Evolutionary conservation across 30 jellyfish, hydroid and myxozoan species (phyloP).

Genomic region (Hydractinia echinata): DNA sequence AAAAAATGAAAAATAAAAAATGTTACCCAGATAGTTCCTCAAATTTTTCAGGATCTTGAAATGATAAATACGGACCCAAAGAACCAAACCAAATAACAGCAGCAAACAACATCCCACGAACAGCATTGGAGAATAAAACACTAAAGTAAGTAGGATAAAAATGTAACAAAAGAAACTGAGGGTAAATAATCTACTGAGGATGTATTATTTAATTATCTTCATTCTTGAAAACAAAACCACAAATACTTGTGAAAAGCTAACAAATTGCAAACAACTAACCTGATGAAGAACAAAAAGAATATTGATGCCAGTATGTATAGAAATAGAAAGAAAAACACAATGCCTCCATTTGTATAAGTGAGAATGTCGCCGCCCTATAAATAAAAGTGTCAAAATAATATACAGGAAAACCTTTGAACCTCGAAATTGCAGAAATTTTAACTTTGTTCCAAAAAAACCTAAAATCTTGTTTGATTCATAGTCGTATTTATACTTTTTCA

Average conservation of each 20-base stretch:
- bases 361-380: conserved; percentile 73
- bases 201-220: too few relatives aligned
- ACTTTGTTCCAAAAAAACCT: too few relatives aligned
- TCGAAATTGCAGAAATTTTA: too few relatives aligned
- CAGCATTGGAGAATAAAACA: conserved; percentile 79
- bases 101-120: conserved; percentile 82
- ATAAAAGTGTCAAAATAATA: not conserved
- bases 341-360: conserved; percentile 38
- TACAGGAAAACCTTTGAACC: too few relatives aligned
- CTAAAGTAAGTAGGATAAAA: conserved; percentile 25
- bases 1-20: too few relatives aligned
- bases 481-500: too few relatives aligned
- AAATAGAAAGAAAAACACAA: conserved; percentile 50
- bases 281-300: conserved; percentile 64
- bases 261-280: conserved; percentile 49
- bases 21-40: conserved; percentile 18
- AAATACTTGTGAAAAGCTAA: not conserved
- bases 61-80: conserved; percentile 70
- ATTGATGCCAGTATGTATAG: conserved; percentile 55
- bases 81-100: conserved; percentile 85
- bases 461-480: too few relatives aligned
- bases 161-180: too few relatives aligned
- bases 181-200: too few relatives aligned
- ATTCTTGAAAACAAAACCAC: not conserved
- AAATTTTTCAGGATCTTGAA: conserved; percentile 42